Evolutionary conservation across 2,113 vertebrate genomes (phyloP), one percentile per base, ranked within the genome.

Genomic region (Oceanites oceanicus): DNA sequence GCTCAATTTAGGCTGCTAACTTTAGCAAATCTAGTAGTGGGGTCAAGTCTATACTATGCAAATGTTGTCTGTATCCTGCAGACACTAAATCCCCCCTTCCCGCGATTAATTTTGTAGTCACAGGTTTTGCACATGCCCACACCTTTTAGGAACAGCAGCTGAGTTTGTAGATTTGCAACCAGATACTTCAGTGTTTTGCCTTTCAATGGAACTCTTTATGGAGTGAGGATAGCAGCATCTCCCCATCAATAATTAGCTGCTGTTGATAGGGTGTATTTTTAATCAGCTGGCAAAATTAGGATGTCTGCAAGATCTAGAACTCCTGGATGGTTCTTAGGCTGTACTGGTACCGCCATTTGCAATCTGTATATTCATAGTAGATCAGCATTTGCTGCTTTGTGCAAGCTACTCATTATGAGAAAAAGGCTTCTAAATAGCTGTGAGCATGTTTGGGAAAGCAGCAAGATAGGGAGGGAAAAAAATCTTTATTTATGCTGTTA

Each of bases 391-490:
- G 44, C 30, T 58, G 23, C 16, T 84, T 85, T 88, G 27, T 67
- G 49, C 29, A 56, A 90, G 29, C 14, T 55, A n/a, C 20, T 53
- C 45, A 15, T 73, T 65, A 76, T 4, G 20, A 66, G 65, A 75
- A 87, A 90, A 88, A 44, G 11, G 13, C 10, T 91, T 36, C 34
- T 38, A 50, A 92, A 76, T 17, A 52, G 15, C 27, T 32, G 17
- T 52, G 19, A 55, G 19, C 11, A 38, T 34, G 17, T 77, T 52
- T 62, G 49, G 50, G 59, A 77, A 93, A 70, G 21, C 25, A 83
- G n/a, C 2, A 27, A 45, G 45, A 34, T 10, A 2, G 25, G 1
- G 5, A 5, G 8, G 8, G 9, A 5, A 4, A 2, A 29, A 47
- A 32, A 22, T 36, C 29, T 71, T 88, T 29, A 59, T 7, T 4